Percentiles rank a stretch among this genome's conserved stretches.
These are phyloP conservation scores for Stictonetta naevosa DNA, from an alignment of 2,113 vertebrate genomes.

Conservation along the genomic window DNA sequence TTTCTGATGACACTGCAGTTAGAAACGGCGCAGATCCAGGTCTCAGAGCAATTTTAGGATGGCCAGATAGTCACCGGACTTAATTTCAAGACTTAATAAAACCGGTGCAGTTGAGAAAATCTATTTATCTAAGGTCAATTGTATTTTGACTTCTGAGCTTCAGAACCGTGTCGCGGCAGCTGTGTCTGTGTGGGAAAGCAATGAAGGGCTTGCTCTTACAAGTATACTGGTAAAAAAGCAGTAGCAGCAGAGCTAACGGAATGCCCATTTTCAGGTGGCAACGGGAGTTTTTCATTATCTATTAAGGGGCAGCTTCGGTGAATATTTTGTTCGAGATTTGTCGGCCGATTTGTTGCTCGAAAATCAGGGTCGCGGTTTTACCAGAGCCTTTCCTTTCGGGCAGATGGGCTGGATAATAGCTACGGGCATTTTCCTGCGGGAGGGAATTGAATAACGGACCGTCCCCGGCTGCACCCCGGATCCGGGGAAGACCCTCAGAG, in stretches of 20 bases:
- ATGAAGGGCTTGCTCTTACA: background rate
- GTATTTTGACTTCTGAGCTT: background rate
- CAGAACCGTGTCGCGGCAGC: background rate
- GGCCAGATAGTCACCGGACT: background rate
- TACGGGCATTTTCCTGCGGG: background rate
- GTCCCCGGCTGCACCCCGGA: background rate
- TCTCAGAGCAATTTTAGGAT: background rate
- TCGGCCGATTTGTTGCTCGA: background rate
- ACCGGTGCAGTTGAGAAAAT: background rate
- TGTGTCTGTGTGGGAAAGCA: background rate
- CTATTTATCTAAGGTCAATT: background rate
- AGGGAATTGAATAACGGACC: background rate
- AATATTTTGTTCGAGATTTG: background rate
- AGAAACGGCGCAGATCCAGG: background rate
- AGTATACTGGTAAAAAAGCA: background rate
- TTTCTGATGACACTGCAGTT: background rate
- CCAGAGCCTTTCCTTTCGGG: background rate
- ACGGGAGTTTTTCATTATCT: background rate
- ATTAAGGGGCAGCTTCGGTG: background rate
- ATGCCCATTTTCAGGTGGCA: background rate
- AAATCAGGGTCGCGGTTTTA: background rate
- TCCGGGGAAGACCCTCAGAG: fast-evolving
- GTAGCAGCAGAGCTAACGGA: background rate
- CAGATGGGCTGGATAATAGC: background rate
- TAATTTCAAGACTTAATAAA: background rate